Base-by-base conservation (phyloP, 2,797 vertebrate species). In the Cephalopachus bancanus region DNA sequence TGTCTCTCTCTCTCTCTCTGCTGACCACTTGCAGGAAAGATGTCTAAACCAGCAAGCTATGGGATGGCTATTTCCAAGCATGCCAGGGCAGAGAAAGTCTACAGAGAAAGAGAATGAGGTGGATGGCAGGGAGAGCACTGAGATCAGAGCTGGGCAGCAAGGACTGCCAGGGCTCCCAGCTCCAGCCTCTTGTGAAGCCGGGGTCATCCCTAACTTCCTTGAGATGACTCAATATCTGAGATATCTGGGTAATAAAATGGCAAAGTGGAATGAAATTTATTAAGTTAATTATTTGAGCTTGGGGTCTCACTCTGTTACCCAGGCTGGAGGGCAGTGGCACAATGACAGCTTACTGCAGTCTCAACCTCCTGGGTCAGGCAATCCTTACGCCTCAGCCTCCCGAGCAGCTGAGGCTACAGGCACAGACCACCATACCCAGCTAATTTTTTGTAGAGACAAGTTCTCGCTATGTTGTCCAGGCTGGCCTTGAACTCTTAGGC, bases 61-160 rank as follows among this genome's bases (percentile, higher is more conserved):
- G 28, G 26, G 9, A 10, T 67, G 49, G 55, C 59, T 78, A 65
- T 71, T 62, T 83, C 49, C 57, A 71, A 79, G 24, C 10, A n/a
- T 16, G 17, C 5, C 75, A n/a, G 83, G 87, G 69, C 55, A 80
- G 19, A 57, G 51, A 79, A 44, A 72, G 57, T 8, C 89, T 65
- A 3, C 75, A 11, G 51, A 30, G n/a, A 44, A n/a, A 55, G 28
- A 51, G 53, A 79, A 44, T 15, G n/a, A 75, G 28, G 26, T 20
- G 44, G 51, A 15, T 0, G 10, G n/a, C 19, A 33, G 75, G 24
- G 49, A 83, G 5, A 78, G 67, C 6, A 15, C 0, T 0, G 22
- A 33, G 17, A 44, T 30, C 16, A 59, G 28, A n/a, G 24, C 0
- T 49, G n/a, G 37, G 60, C 26, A 22, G 11, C 7, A 3, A 67